Evolutionary conservation across 2,113 vertebrate species (phyloP), one percentile per base, ranked within the genome.

Genomic region (Mandrillus leucophaeus): DNA sequence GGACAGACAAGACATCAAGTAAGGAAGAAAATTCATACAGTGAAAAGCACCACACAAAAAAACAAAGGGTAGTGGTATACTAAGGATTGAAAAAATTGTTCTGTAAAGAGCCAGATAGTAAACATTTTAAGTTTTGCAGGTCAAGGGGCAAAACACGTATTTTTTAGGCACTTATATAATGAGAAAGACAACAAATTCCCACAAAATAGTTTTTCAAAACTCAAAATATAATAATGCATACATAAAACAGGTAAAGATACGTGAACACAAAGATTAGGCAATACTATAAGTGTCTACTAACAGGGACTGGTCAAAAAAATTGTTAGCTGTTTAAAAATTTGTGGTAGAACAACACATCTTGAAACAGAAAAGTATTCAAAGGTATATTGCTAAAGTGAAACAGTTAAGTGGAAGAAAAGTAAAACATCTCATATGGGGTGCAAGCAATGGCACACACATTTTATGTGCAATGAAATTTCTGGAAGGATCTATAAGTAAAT

Each of bases 131-230:
- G 5, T 68, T 89, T 75, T 64, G 5, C 14, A 90, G 72, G 43
- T 13, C 20, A 87, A 93, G 5, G 66, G 38, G 35, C 45, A 89
- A 97, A 87, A 45, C 4, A 38, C 7, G 48, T 66, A 88, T 52
- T 94, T 43, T 57, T 27, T 45, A 90, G 38, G 40, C 25, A 79
- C 18, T 90, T 48, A 93, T 2, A 79, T 7, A 92, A 66, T 35
- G 38, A 90, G 32, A 90, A 96, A 87, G 43, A 90, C 94, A 78
- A 94, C 13, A 87, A 82, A 89, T 90, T 43, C 78, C n/a, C 13
- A 87, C 10, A 92, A 85, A 66, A 48, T 50, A 32, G 64, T 83
- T 78, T 72, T n/a, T 88, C 16, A 89, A 88, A 94, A 75, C 84
- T 84, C 1, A 84, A 88, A 84, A 66, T 87, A 45, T 66, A 92